A percentile compares a stretch with the other conserved stretches of the same genome.
Evolutionary conservation across 64 coral and sea anemone species (phyloP).

Genomic region (Catalaphyllia jardinei): DNA sequence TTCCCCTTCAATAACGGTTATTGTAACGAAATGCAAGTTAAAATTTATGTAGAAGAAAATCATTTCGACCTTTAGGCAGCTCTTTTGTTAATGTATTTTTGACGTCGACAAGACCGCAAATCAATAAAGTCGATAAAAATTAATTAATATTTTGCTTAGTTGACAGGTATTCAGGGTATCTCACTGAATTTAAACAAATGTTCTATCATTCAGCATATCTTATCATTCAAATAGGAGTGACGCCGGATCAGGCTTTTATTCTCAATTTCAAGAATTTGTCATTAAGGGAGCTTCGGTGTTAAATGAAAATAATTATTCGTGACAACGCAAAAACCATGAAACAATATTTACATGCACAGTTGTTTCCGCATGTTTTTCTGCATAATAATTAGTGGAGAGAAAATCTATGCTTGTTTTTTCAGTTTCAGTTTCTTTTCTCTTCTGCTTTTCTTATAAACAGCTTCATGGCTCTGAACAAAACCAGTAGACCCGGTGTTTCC

Average conservation of each 20-base stretch:
- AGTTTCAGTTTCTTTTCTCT: background rate
- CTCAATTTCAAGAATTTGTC: background rate
- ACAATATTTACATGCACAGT: too few species aligned
- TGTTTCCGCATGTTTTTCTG: too few species aligned
- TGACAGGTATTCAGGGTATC: background rate
- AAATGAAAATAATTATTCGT: background rate
- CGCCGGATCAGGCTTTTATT: too few species aligned
- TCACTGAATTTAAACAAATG: background rate
- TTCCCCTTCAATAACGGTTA: too few species aligned
- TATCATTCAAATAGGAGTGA: too few species aligned
- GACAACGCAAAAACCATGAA: background rate
- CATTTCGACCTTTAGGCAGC: too few species aligned
- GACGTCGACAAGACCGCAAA: background rate
- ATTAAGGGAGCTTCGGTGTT: background rate
- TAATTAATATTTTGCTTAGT: background rate
- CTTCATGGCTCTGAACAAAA: background rate
- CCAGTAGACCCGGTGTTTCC: background rate
- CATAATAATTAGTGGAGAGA: background rate
- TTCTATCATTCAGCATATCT: too few species aligned
- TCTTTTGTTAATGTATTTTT: background rate
- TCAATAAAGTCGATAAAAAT: background rate
- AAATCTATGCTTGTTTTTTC: background rate
- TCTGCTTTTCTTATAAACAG: background rate
- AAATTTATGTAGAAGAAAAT: too few species aligned
- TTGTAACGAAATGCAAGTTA: too few species aligned